Percentiles rank a stretch among this genome's conserved stretches.
phyloP scores from a whole-genome alignment of 2,797 vertebrate genomes.

The Ambastaia sidthimunki region DNA sequence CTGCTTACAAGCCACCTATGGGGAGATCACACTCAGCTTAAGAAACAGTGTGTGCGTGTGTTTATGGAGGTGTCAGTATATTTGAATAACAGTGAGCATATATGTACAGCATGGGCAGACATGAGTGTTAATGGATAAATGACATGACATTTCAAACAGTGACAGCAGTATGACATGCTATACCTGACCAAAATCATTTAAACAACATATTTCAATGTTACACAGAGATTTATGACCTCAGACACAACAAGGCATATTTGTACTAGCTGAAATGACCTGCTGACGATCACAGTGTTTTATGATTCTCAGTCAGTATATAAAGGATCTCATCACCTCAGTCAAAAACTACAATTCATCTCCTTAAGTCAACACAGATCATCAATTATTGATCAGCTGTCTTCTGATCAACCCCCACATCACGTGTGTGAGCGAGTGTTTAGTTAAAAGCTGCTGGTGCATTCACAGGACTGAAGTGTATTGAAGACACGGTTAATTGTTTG shows the following conservation, averaged over 20 bases:
- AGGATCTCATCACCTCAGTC: conserved; percentile 25
- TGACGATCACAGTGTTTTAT: conserved; percentile 32
- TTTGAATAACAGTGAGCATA: conserved; percentile 11
- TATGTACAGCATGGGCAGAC: neutral
- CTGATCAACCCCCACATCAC: conserved; percentile 20
- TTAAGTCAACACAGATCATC: conserved; percentile 67
- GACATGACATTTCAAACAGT: neutral
- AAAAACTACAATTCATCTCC: conserved; percentile 59
- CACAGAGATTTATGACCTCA: neutral
- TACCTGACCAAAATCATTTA: neutral
- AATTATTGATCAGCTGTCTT: conserved; percentile 69
- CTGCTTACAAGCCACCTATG: conserved; percentile 97
- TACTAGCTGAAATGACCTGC: neutral
- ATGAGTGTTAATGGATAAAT: neutral
- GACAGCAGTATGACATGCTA: neutral
- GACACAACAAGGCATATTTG: neutral
- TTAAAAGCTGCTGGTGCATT: conserved; percentile 15
- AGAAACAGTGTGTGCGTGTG: conserved; percentile 25
- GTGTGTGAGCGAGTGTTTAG: neutral
- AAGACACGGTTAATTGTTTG: conserved; percentile 10
- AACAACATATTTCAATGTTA: neutral
- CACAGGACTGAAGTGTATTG: conserved; percentile 9
- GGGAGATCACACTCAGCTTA: conserved; percentile 63
- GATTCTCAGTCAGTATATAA: conserved; percentile 15
- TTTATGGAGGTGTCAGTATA: conserved; percentile 4